These are phyloP conservation scores for Calliphora vomitoria DNA, from an alignment of 2,888 invertebrate species.

Conservation along the genomic window DNA sequence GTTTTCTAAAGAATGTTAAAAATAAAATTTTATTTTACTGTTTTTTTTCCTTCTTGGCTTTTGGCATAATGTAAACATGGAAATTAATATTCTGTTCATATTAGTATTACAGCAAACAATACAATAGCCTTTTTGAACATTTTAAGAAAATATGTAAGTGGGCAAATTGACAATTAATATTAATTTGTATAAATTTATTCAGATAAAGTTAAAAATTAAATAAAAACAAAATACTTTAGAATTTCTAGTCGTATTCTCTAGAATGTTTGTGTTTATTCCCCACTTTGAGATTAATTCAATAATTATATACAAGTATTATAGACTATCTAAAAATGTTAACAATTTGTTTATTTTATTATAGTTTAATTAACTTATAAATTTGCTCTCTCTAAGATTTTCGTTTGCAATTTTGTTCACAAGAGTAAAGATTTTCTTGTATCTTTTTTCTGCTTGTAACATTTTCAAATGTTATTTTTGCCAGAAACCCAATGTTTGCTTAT, in stretches of 20 bases:
- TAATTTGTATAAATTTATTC: not conserved
- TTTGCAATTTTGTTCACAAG: not conserved
- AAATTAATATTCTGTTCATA: not conserved
- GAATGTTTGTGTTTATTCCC: too few species aligned
- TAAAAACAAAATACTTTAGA: too few species aligned
- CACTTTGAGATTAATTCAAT: too few species aligned
- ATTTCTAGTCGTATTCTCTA: too few species aligned
- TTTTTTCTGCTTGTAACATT: too few species aligned
- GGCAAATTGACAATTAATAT: not conserved
- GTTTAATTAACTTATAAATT: not conserved
- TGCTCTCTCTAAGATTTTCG: not conserved
- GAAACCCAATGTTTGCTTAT: constrained; percentile 10
- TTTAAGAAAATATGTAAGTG: not conserved
- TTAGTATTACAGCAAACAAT: not conserved
- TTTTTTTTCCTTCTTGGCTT: not conserved
- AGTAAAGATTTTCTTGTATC: too few species aligned
- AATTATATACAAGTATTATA: too few species aligned
- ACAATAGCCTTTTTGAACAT: not conserved
- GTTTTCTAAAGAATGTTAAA: not conserved
- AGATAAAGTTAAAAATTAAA: too few species aligned
- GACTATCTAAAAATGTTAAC: too few species aligned
- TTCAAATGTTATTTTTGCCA: constrained; percentile 21
- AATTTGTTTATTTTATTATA: too few species aligned
- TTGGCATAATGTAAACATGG: not conserved
- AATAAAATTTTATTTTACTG: not conserved